Base-by-base conservation (phyloP, 2,888 invertebrate genomes). In the Drosophila gaucha region DNA sequence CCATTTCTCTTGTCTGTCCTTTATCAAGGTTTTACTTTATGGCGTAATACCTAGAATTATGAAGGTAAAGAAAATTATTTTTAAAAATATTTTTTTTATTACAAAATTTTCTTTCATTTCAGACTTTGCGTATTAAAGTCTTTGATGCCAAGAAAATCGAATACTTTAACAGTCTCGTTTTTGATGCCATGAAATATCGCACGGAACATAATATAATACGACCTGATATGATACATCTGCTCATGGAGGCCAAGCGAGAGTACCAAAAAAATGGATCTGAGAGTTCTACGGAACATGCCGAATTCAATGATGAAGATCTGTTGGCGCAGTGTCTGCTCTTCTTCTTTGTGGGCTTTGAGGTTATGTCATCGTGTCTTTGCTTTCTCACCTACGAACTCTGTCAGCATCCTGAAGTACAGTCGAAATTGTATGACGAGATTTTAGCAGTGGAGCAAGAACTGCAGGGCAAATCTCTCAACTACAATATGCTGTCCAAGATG, bases 371-470 rank as follows among this genome's bases (percentile, higher is more conserved):
- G 0, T 57, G 91, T 0, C 90, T 94, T 87, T 87, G 92, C 0
- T 94, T 94, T 68, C 75, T 92, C 0, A 87, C 93, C 0, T 91
- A 94, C 55, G 94, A 94, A 82, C 80, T 95, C 20, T 93, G 94
- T 0, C 20, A 92, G 2, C 92, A 94, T 88, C 92, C 92, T 1
- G 93, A 93, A 0, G 88, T 94, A 0, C 94, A 95, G 80, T 90
- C 92, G 1, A 91, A 87, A 36, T 85, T 95, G 1, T 91, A 91
- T 0, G 75, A 91, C 5, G 94, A 95, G 89, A 93, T 95, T 20
- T 91, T 89, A 12, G 91, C 92, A 1, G 89, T 92, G 3, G 80
- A 79, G 0, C 91, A 90, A 24, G 91, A 92, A 26, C 57, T 89
- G 0, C 89, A 91, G 18, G 91, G 90, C 0, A 92, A 92, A 3